A percentile compares a stretch with the other conserved stretches of the same genome.
phyloP scores from a whole-genome alignment of 2,888 invertebrate genomes.

The Lasiommata megera region DNA sequence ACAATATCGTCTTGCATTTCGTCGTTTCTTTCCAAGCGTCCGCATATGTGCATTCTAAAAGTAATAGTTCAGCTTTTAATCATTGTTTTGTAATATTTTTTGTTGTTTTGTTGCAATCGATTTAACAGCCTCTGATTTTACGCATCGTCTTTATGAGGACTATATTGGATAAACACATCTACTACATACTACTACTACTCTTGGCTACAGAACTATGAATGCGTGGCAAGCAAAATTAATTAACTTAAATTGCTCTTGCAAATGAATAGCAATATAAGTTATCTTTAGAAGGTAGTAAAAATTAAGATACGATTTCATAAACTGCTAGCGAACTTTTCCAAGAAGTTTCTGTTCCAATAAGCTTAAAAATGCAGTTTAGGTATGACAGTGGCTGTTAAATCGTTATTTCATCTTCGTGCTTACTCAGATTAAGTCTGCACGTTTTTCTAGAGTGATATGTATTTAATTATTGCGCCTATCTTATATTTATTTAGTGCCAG shows the following conservation, averaged over 20 bases:
- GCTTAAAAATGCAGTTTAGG: no score
- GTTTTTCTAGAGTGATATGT: not conserved
- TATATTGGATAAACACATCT: no score
- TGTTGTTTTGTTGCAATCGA: not conserved
- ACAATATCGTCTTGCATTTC: not conserved
- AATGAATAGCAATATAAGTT: no score
- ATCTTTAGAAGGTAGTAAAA: no score
- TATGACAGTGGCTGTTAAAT: slow-evolving; percentile 1
- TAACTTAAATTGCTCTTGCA: no score
- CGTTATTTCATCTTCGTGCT: not conserved
- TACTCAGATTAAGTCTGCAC: slow-evolving; percentile 1
- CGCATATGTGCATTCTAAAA: not conserved
- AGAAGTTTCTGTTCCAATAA: no score
- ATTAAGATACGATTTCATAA: no score
- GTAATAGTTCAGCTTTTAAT: not conserved
- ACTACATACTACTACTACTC: no score
- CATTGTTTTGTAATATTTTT: not conserved
- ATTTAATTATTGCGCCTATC: not conserved
- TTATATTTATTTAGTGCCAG: not conserved
- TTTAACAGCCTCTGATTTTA: not conserved
- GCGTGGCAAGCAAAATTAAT: no score
- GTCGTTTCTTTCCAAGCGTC: not conserved
- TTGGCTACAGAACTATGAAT: no score
- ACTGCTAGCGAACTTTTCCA: no score
- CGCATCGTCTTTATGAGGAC: no score